These are phyloP conservation scores for Diprion similis DNA, from an alignment of 1,140 invertebrate genomes.

Conservation along the genomic window DNA sequence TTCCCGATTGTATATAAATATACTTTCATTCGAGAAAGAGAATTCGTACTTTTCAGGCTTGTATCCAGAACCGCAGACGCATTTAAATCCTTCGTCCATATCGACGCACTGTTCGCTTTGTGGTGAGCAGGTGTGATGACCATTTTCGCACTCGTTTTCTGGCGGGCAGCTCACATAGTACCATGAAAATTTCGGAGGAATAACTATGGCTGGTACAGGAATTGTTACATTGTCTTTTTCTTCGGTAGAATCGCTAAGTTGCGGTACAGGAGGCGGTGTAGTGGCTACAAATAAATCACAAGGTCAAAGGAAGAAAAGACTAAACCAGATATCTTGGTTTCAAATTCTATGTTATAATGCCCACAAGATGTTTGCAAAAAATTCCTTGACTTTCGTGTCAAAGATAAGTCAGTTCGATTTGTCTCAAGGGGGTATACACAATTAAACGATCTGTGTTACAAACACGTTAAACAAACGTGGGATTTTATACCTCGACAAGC, in stretches of 20 bases:
- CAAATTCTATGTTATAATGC: neutral
- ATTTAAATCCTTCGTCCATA: constrained; percentile 77
- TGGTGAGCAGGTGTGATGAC: constrained; percentile 88
- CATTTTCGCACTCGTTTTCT: constrained; percentile 93
- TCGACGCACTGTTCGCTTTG: constrained; percentile 87
- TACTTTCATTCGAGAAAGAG: too few relatives aligned
- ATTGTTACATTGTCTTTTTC: constrained; percentile 58
- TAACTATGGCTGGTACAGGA: constrained; percentile 45
- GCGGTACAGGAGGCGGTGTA: constrained; percentile 28
- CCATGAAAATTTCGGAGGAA: constrained; percentile 71
- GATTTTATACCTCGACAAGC: too few relatives aligned
- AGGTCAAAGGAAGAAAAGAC: neutral
- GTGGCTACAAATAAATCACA: constrained; percentile 27
- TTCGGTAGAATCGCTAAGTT: constrained; percentile 55
- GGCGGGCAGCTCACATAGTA: constrained; percentile 87
- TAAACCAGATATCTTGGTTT: constrained; percentile 9
- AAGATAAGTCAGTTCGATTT: neutral
- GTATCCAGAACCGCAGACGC: constrained; percentile 86
- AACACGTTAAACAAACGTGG: too few relatives aligned
- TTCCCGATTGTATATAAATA: too few relatives aligned
- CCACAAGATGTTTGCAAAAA: too few relatives aligned
- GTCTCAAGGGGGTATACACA: neutral
- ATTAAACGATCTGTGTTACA: too few relatives aligned
- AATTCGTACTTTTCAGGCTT: constrained; percentile 57
- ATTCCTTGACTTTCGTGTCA: too few relatives aligned